These are phyloP conservation scores for Tachina fera DNA, from an alignment of 2,888 invertebrate species.

Conservation along the genomic window DNA sequence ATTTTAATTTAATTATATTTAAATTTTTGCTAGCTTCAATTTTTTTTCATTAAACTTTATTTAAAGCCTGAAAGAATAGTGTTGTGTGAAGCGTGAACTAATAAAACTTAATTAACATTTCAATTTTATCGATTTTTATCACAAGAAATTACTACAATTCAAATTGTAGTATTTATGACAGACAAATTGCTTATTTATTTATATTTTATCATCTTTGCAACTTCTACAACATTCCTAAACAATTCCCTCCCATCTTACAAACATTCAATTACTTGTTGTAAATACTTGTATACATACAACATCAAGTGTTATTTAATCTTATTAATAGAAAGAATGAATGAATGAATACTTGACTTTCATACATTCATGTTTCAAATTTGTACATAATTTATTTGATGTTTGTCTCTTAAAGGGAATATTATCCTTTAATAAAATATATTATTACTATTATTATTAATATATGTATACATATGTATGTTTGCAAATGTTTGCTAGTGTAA, in stretches of 20 bases:
- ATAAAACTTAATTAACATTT: too few species aligned
- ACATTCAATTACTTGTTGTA: constrained; percentile 30
- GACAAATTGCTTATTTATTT: too few species aligned
- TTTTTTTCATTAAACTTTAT: too few species aligned
- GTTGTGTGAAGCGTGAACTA: too few species aligned
- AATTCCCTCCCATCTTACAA: constrained; percentile 1
- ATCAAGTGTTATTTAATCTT: constrained; percentile 60
- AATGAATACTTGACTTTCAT: constrained; percentile 66
- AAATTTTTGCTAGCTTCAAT: too few species aligned
- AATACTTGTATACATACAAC: not conserved
- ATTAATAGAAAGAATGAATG: constrained; percentile 58
- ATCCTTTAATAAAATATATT: constrained; percentile 47
- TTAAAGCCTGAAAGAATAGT: too few species aligned
- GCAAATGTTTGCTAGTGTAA: not conserved
- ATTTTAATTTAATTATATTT: too few species aligned
- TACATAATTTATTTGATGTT: constrained; percentile 63
- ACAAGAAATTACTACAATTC: too few species aligned
- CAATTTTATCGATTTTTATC: too few species aligned
- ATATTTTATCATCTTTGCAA: too few species aligned
- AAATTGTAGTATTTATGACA: too few species aligned
- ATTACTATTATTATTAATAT: constrained; percentile 10
- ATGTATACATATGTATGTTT: not conserved
- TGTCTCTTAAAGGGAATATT: constrained; percentile 58
- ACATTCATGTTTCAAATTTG: constrained; percentile 59
- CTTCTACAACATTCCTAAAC: not conserved